Evolutionary conservation across 2,888 invertebrate species (phyloP).

Genomic region (Melanotus villosus): DNA sequence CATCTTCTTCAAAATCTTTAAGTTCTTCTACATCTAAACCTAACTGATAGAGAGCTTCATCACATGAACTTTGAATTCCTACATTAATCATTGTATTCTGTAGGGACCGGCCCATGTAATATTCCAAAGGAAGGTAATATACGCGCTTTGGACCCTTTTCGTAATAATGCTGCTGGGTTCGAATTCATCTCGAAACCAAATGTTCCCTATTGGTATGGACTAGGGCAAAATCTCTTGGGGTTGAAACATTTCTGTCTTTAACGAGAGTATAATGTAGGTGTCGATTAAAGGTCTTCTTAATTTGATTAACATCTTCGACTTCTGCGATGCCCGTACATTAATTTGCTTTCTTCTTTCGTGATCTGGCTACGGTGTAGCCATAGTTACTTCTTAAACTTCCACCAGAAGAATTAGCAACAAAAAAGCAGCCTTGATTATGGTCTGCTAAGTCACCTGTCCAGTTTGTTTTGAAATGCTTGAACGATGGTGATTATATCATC

Average conservation of each 20-base stretch:
- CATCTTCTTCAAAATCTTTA: conserved; percentile 98
- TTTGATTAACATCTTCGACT: conserved; percentile 95
- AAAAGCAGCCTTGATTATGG: conserved; percentile 80
- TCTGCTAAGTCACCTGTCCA: conserved; percentile 97
- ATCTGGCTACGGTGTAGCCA: conserved; percentile 84
- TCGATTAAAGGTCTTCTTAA: conserved; percentile 98
- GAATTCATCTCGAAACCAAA: conserved; percentile 98
- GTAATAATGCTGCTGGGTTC: conserved; percentile 99
- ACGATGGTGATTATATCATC: conserved; percentile 99
- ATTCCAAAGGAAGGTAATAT: conserved; percentile 98
- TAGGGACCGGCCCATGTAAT: conserved; percentile 98
- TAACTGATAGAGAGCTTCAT: conserved; percentile 98
- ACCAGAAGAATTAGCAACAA: conserved; percentile 23
- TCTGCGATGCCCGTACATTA: conserved; percentile 97
- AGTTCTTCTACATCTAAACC: conserved; percentile 98
- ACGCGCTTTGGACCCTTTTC: conserved; percentile 99
- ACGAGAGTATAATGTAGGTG: conserved; percentile 99
- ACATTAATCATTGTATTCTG: conserved; percentile 99
- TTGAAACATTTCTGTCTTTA: conserved; percentile 99
- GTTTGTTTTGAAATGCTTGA: conserved; percentile 97
- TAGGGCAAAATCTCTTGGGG: conserved; percentile 95
- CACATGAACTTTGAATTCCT: conserved; percentile 96
- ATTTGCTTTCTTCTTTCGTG: conserved; percentile 96
- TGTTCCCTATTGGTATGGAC: conserved; percentile 99
- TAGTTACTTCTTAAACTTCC: conserved; percentile 62